phyloP scores from a whole-genome alignment of 2,888 invertebrate genomes.

The Cotesia congregata region DNA sequence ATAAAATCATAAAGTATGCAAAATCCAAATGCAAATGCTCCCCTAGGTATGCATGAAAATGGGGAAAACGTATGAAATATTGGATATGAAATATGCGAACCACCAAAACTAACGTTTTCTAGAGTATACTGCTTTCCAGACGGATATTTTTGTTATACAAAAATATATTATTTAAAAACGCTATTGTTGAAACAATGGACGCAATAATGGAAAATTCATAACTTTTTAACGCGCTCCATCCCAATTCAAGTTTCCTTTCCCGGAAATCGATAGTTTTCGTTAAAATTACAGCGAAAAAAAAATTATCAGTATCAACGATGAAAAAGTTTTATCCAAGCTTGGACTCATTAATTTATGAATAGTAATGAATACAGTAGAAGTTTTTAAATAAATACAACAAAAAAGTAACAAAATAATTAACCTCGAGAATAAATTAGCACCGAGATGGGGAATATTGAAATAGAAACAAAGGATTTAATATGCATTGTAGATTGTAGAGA shows the following conservation, averaged over 20 bases:
- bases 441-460: neutral
- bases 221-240: too few relatives aligned
- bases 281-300: too few relatives aligned
- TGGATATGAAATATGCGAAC: constrained; percentile 53
- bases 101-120: constrained; percentile 4
- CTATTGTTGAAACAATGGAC: neutral
- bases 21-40: constrained; percentile 65
- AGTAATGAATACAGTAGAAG: too few relatives aligned
- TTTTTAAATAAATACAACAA: neutral
- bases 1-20: constrained; percentile 67
- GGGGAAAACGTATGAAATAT: constrained; percentile 61
- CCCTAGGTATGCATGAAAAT: constrained; percentile 63
- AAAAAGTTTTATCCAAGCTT: too few relatives aligned
- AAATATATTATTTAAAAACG: neutral
- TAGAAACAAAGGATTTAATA: neutral
- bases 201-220: too few relatives aligned
- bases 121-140: neutral
- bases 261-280: too few relatives aligned
- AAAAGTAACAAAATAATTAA: neutral
- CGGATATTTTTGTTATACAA: neutral
- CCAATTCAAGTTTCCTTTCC: too few relatives aligned
- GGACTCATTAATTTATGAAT: too few relatives aligned
- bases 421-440: neutral
- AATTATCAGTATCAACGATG: too few relatives aligned
- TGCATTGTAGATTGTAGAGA: neutral